phyloP scores from a whole-genome alignment of 2,797 vertebrate species.

The Lagodon rhomboides region DNA sequence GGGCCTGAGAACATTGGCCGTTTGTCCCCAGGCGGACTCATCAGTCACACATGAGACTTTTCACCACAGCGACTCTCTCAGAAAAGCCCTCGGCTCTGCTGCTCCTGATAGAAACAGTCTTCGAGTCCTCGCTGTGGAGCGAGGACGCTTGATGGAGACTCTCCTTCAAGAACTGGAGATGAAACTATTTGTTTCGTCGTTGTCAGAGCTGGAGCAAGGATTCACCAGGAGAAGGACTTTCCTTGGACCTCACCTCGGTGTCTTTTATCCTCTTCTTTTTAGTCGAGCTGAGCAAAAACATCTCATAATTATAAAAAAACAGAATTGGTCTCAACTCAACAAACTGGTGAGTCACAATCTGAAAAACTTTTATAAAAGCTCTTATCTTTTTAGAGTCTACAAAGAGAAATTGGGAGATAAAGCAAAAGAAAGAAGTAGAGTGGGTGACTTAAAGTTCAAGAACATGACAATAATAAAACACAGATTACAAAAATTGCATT shows the following conservation, averaged over 20 bases:
- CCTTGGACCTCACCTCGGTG: not conserved
- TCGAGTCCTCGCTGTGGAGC: conserved; percentile 8
- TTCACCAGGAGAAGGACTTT: conserved; percentile 4
- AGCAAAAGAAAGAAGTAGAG: not conserved
- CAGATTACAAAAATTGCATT: not conserved
- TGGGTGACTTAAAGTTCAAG: not conserved
- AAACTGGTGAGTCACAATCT: not conserved
- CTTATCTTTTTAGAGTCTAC: not conserved
- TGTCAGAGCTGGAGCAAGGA: conserved; percentile 16
- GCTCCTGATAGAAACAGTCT: conserved; percentile 47
- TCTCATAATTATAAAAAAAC: not conserved
- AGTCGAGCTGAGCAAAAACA: not conserved
- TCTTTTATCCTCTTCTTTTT: not conserved
- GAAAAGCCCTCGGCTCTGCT: conserved; percentile 51
- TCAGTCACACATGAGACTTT: conserved; percentile 64
- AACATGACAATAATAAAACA: not conserved
- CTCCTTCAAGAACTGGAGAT: conserved; percentile 33
- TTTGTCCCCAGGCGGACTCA: conserved; percentile 60
- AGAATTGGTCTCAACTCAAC: not conserved
- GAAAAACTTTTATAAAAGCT: not conserved
- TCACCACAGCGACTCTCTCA: conserved; percentile 1
- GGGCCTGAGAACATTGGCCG: conserved; percentile 52
- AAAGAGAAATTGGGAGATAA: not conserved
- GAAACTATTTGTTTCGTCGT: conserved; percentile 41
- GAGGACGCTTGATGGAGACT: conserved; percentile 51